Evolutionary conservation across 1,140 invertebrate genomes (phyloP), one percentile per base, ranked within the genome.

Genomic region (Monomorium pharaonis): DNA sequence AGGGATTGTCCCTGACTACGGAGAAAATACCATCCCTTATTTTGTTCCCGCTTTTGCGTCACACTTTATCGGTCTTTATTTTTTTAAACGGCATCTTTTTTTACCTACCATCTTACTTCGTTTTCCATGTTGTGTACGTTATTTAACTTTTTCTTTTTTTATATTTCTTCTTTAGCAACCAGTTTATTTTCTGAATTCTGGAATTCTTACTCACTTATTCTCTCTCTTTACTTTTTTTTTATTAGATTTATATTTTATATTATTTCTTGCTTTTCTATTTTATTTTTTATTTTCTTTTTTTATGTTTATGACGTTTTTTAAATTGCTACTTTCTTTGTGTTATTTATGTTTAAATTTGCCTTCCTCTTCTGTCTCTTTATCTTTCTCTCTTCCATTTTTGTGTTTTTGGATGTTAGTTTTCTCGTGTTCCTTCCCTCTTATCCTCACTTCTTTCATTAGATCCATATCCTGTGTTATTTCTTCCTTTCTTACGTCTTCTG

Each of bases 381-480:
- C 60, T 0, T 0, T 65, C 62, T 21, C n/a, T 63, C 27, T 62
- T 14, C 33, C n/a, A 4, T 54, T 44, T 54, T 54, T 21, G 2
- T 16, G 18, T 5, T 18, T 6, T 2, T 21, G 6, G 24, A 67
- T 78, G 27, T 78, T 49, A 30, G 44, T n/a, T 18, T 47, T 5
- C n/a, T 56, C 21, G 21, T 21, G 33, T 62, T 54, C 9, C 47
- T 62, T 54, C 9, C 47, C 72, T 67, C 44, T 54, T 56, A 84
- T 58, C 14, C 47, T 65, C 54, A 24, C 21, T 51, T 72, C 58
- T 78, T 85, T 70, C 51, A 62, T 75, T 77, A 81, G 65, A 81
- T 60, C 51, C 49, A 84, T 75, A 74, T 75, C 72, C 86, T 37
- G 21, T 84, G 58, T 51, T 74, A 67, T 67, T 67, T 67, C 70